Evolutionary conservation across 2,113 vertebrate genomes (phyloP), one percentile per base, ranked within the genome.

Genomic region (Eulemur macaco): DNA sequence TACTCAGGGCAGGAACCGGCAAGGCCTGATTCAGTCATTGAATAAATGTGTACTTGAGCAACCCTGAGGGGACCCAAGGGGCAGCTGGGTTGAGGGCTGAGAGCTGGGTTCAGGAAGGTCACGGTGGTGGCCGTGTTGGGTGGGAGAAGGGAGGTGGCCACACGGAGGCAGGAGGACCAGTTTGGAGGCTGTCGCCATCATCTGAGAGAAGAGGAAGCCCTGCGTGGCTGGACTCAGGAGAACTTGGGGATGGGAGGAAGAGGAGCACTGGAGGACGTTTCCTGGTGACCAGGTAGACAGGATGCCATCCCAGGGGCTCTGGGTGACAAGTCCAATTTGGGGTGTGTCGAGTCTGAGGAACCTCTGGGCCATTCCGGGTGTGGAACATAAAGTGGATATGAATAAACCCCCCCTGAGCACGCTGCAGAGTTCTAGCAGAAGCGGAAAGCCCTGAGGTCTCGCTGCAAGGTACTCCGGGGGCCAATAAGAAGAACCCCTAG

Each of bases 91-190:
- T 23, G 13, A 7, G 17, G 50, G 50, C 52, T 42, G 34, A n/a
- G 11, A 56, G 21, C 63, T 6, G 20, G 42, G 31, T 21, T 29
- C 50, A 37, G 52, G 45, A 27, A 34, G 34, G 39, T 64, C 14
- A 54, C 4, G 1, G 29, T 54, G 34, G 34, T 23, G 25, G 42
- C n/a, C 1, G 0, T 73, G 23, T 6, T 8, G 3, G 8, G 91
- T n/a, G 31, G 66, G 42, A 29, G 50, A 1, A 45, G 29, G 9
- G 4, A 3, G 37, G 5, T 31, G 34, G 68, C 31, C n/a, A 63
- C 2, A 10, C 0, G 12, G 52, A 77, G 58, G 71, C 23, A 21
- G 39, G 23, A 31, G 56, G 13, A 25, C 42, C 27, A 10, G 42
- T 21, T 12, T 3, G 58, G 78, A 47, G 58, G 50, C 29, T 60